Evolutionary conservation across 2,113 vertebrate genomes (phyloP).

Genomic region (Lampris megalopsis): DNA sequence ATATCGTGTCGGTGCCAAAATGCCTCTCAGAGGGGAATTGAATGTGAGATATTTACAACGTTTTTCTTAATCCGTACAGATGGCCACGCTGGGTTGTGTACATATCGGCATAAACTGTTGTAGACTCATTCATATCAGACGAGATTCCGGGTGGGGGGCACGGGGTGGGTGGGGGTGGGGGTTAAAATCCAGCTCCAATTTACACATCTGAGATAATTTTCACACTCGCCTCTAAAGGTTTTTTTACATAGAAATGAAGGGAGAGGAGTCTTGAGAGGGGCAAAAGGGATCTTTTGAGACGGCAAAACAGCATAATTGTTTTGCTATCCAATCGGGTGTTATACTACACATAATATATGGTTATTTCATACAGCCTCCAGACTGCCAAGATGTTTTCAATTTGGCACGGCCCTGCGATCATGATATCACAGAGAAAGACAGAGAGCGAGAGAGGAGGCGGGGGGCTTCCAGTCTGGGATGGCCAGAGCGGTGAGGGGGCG

Average conservation of each 20-base stretch:
- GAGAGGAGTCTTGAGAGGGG: slow-evolving; percentile 36
- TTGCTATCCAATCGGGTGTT: slow-evolving; percentile 83
- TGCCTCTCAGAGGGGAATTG: slow-evolving; percentile 52
- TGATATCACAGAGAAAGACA: slow-evolving; percentile 82
- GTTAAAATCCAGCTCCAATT: slow-evolving; percentile 68
- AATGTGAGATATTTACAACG: slow-evolving; percentile 69
- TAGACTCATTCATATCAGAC: slow-evolving; percentile 63
- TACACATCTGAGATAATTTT: slow-evolving; percentile 75
- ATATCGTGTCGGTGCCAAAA: slow-evolving; percentile 51
- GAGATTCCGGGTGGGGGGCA: slow-evolving; percentile 46
- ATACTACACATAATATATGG: slow-evolving; percentile 85
- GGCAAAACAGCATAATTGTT: slow-evolving; percentile 83
- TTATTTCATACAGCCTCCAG: slow-evolving; percentile 86
- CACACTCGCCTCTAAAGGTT: slow-evolving; percentile 69
- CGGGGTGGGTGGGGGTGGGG: slow-evolving; percentile 5
- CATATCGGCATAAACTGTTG: slow-evolving; percentile 59
- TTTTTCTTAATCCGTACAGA: slow-evolving; percentile 71
- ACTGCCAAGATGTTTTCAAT: slow-evolving; percentile 88
- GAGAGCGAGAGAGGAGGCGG: slow-evolving; percentile 21
- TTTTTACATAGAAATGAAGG: slow-evolving; percentile 71
- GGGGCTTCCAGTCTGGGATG: slow-evolving; percentile 81
- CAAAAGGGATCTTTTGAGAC: slow-evolving; percentile 74
- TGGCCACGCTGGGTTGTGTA: slow-evolving; percentile 47
- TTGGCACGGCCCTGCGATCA: slow-evolving; percentile 86
- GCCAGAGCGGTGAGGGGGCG: slow-evolving; percentile 80